These are phyloP conservation scores for Nothocercus nigrocapillus DNA, from an alignment of 2,113 vertebrate species.

Conservation along the genomic window DNA sequence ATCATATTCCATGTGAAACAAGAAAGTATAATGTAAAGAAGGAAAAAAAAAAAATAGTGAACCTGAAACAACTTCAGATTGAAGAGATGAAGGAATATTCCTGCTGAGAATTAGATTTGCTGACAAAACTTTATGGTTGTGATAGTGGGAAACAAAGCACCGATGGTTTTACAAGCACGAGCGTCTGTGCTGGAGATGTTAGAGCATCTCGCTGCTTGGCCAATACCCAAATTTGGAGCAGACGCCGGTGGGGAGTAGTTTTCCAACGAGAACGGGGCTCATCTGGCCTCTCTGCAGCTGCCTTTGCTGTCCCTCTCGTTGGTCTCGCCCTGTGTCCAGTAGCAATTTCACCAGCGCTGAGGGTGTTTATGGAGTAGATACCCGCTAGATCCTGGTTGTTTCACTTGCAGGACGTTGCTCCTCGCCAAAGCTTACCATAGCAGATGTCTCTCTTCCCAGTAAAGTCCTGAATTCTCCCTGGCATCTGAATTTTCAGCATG, in stretches of 20 bases:
- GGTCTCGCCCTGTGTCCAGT: not conserved
- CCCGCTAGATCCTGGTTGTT: conserved; percentile 57
- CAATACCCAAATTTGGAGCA: not conserved
- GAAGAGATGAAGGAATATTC: not conserved
- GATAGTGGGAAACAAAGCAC: not conserved
- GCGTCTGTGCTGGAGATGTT: conserved; percentile 24
- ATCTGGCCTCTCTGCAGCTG: conserved; percentile 2
- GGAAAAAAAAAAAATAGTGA: not conserved
- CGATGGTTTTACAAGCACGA: not conserved
- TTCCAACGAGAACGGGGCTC: not conserved
- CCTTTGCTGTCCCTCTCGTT: not conserved
- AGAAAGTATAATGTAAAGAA: not conserved
- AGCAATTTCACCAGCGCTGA: conserved; percentile 1
- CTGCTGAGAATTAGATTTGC: not conserved
- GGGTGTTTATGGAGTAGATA: conserved; percentile 24
- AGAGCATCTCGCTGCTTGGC: not conserved
- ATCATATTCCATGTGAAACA: not conserved
- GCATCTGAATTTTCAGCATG: conserved; percentile 61
- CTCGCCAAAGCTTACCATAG: conserved; percentile 35
- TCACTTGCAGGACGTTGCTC: conserved; percentile 61
- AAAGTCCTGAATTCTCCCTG: conserved; percentile 48
- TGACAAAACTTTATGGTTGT: not conserved
- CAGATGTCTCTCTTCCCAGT: conserved; percentile 68
- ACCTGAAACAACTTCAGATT: not conserved
- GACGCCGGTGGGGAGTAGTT: not conserved